Conservation (phyloP, 1,140 invertebrate genomes). For the Conus betulinus region DNA sequence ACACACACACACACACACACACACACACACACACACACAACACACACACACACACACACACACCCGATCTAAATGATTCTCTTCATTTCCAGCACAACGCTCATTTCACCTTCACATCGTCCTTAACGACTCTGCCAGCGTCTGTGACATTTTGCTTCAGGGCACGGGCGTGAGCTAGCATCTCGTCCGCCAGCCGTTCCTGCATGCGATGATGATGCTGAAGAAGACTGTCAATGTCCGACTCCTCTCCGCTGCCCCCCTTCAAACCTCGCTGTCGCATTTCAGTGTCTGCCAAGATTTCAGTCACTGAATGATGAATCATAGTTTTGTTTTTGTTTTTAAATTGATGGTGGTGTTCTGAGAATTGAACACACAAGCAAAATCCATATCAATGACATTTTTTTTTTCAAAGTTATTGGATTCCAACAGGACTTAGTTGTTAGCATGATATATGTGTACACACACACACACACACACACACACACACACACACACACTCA, state of each 20-base stretch:
- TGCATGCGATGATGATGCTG: conserved; percentile 91
- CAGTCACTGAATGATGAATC: background rate
- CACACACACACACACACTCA: too few species aligned
- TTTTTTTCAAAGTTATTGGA: background rate
- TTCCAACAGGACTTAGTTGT: too few species aligned
- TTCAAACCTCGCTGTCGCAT: conserved; percentile 59
- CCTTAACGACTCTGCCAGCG: conserved; percentile 88
- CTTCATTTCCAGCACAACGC: background rate
- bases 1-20: too few species aligned
- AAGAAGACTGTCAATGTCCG: conserved; percentile 88
- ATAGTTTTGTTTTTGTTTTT: too few species aligned
- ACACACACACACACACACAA: too few species aligned
- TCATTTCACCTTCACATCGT: conserved; percentile 85
- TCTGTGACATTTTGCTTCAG: conserved; percentile 92
- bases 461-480: too few species aligned
- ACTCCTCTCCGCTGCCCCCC: conserved; percentile 59
- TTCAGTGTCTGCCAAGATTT: conserved; percentile 45
- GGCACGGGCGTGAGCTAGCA: conserved; percentile 89
- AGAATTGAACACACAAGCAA: background rate
- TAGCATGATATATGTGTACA: too few species aligned
- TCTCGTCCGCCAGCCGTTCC: conserved; percentile 94
- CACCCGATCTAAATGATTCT: too few species aligned
- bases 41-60: too few species aligned
- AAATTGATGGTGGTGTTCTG: too few species aligned
- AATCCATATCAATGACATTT: background rate